Evolutionary conservation across 1,140 invertebrate genomes (phyloP).

Genomic region (Drosophila quadrilineata): DNA sequence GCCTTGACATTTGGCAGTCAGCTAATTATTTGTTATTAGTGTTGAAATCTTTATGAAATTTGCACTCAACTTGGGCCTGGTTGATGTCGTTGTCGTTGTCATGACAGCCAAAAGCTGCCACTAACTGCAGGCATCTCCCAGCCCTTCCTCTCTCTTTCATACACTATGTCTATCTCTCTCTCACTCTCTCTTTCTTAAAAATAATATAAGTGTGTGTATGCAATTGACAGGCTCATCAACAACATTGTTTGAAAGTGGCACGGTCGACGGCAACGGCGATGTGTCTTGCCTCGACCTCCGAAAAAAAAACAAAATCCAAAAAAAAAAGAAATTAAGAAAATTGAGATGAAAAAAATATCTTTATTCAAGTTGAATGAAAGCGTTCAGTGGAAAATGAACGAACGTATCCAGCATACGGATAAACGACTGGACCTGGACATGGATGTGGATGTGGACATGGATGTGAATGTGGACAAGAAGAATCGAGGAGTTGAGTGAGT

Average conservation of each 20-base stretch:
- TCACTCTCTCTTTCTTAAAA: no score
- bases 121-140: constrained; percentile 4
- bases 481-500: background rate
- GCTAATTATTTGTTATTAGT: constrained; percentile 77
- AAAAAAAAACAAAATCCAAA: no score
- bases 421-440: background rate
- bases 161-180: no score
- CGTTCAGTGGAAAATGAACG: constrained; percentile 25
- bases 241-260: constrained; percentile 69
- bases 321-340: no score
- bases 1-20: constrained; percentile 55
- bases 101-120: constrained; percentile 13
- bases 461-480: background rate
- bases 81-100: constrained; percentile 36
- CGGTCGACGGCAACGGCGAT: constrained; percentile 31
- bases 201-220: constrained; percentile 40
- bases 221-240: constrained; percentile 74
- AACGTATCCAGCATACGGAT: constrained; percentile 20
- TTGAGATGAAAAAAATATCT: no score
- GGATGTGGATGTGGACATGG: background rate
- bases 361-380: constrained; percentile 70
- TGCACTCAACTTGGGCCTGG: constrained; percentile 37
- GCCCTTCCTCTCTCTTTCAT: no score
- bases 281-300: constrained; percentile 22
- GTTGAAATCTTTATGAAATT: constrained; percentile 73